Base-by-base conservation (phyloP, 2,113 vertebrate genomes). In the Poeciliopsis turrubarensis region DNA sequence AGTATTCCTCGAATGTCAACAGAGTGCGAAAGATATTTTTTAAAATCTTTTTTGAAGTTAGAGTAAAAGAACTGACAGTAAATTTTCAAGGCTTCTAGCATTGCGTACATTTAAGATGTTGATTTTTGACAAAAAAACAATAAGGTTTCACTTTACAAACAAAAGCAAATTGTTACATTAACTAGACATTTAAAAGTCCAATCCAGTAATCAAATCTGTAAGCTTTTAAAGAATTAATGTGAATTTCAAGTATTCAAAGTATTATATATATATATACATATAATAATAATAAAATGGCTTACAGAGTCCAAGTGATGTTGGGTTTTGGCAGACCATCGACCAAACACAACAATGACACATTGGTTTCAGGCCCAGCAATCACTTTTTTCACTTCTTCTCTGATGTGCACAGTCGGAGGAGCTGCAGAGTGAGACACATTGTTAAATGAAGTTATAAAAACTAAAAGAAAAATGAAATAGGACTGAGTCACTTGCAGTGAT, bases 231-330 rank as follows among this genome's bases (percentile, higher is more conserved):
- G 11, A 60, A 11, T 12, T 60, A 3, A 10, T 60, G 26, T 60
- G 26, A 60, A 27, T 60, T 60, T 14, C 4, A 17, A 60, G 60
- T 41, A 27, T 10, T 60, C 3, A 17, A 8, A 15, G 34, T 10
- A 29, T 5, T 61, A 37, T 26, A 51, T 22, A 14, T 32, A 7
- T 32, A 32, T 32, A 1, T 32, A 32, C 22, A 11, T 14, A 41
- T 41, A 41, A 3, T 41, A 41, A 41, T 3, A 41, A 73, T 64
- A 47, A 44, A 47, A 57, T 72, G 41, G 75, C 92, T 90, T 87
- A 95, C 94, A 80, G 72, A 69, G 29, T 82, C 94, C 94, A 95
- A 72, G 47, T 86, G 80, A 95, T 94, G 39, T 72, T 87, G 67
- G 94, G 94, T 65, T 81, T 73, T 0, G 94, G 94, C 0, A 25